phyloP scores from a whole-genome alignment of 1,140 invertebrate genomes.

The Zaprionus kolodkinae region DNA sequence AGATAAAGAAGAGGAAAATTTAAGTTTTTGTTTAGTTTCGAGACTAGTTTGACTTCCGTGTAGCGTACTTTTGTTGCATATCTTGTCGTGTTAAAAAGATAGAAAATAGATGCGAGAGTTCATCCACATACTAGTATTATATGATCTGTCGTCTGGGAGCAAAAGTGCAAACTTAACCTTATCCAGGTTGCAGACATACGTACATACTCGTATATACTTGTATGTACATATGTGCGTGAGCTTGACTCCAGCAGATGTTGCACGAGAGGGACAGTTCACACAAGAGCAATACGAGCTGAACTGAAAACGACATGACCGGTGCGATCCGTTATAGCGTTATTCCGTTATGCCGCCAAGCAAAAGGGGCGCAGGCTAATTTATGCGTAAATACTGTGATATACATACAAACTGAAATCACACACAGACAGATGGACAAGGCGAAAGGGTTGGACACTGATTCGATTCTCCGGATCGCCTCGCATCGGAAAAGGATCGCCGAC shows the following conservation, averaged over 20 bases:
- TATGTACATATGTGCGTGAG: neutral
- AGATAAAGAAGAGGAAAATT: too few species aligned
- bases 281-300: constrained; percentile 6
- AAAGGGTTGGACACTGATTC: constrained; percentile 72
- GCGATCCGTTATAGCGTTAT: constrained; percentile 16
- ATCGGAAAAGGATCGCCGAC: constrained; percentile 27
- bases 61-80: too few species aligned
- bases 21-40: too few species aligned
- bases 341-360: neutral
- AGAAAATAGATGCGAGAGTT: too few species aligned
- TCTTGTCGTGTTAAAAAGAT: too few species aligned
- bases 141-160: too few species aligned
- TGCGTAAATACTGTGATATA: constrained; percentile 44
- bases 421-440: constrained; percentile 39
- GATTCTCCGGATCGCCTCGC: constrained; percentile 1
- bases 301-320: constrained; percentile 44
- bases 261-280: neutral
- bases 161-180: neutral
- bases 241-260: constrained; percentile 32
- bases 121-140: too few species aligned
- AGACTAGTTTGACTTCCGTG: too few species aligned
- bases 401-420: constrained; percentile 47
- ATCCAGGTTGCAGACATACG: neutral
- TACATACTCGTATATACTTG: too few species aligned
- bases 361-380: constrained; percentile 55